These are phyloP conservation scores for Operophtera brumata DNA, from an alignment of 2,888 invertebrate genomes.

Conservation along the genomic window DNA sequence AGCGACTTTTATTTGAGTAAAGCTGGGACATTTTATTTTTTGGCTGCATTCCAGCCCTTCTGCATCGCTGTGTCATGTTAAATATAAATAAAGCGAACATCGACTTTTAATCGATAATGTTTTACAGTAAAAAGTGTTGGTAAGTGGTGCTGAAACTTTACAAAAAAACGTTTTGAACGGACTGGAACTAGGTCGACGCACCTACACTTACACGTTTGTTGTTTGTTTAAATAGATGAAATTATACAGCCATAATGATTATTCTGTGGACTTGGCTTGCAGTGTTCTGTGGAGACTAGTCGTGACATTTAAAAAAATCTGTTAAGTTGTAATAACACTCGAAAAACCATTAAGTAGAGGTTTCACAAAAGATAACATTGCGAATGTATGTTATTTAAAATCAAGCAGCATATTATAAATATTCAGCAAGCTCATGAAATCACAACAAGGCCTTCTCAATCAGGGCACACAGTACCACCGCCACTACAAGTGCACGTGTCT, in stretches of 20 bases:
- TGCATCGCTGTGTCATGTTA: conserved; percentile 27
- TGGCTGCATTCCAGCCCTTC: conserved; percentile 32
- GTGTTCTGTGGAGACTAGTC: too few species aligned
- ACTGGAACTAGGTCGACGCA: conserved; percentile 12
- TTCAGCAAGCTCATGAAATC: conserved; percentile 22
- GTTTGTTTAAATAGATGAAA: conserved; percentile 1
- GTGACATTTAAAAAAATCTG: too few species aligned
- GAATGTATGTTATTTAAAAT: conserved; percentile 3
- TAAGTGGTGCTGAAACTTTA: conserved; percentile 5
- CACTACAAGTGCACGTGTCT: conserved; percentile 28
- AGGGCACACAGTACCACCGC: conserved; percentile 28
- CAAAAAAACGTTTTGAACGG: conserved; percentile 11
- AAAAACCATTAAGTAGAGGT: too few species aligned
- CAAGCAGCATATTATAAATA: conserved; percentile 21
- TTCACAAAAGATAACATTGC: too few species aligned
- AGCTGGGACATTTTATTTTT: conserved; percentile 32
- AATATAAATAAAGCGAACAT: conserved; percentile 27
- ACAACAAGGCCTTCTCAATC: conserved; percentile 30
- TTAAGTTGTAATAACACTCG: not conserved
- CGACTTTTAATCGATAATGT: conserved; percentile 22
- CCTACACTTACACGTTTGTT: not conserved
- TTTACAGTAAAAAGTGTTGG: too few species aligned
- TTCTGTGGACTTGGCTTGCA: too few species aligned
- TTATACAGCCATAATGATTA: too few species aligned
- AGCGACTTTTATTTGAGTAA: conserved; percentile 36